These are phyloP conservation scores for Drosophila falleni DNA, from an alignment of 2,888 invertebrate genomes.

Conservation along the genomic window DNA sequence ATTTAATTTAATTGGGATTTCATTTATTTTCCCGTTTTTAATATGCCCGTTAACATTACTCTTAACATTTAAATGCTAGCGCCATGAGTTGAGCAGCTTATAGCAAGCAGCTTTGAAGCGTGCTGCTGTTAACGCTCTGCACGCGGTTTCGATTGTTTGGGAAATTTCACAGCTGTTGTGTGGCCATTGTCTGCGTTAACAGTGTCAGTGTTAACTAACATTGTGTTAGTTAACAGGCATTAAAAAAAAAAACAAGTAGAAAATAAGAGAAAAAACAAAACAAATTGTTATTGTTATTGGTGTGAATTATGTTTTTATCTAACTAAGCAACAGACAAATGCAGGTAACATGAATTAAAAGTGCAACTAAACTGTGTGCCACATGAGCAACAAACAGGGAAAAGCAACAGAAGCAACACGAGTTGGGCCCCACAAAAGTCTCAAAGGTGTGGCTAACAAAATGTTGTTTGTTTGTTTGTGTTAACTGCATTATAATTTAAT, in stretches of 20 bases:
- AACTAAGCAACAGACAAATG: conserved; percentile 4
- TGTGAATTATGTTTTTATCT: conserved; percentile 25
- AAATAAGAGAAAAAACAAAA: conserved; percentile 41
- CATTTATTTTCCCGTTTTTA: conserved; percentile 1
- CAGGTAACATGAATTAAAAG: conserved; percentile 53
- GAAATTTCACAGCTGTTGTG: conserved; percentile 58
- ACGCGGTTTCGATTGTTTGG: conserved; percentile 53
- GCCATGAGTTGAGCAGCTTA: conserved; percentile 4
- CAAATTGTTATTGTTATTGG: conserved; percentile 49
- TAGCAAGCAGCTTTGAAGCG: conserved; percentile 45
- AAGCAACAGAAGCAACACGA: conserved; percentile 22
- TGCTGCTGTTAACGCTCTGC: conserved; percentile 29
- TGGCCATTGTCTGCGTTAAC: conserved; percentile 33
- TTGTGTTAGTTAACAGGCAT: conserved; percentile 52
- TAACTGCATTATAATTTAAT: background rate
- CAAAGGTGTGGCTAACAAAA: conserved; percentile 54
- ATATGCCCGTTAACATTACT: background rate
- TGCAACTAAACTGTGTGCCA: conserved; percentile 26
- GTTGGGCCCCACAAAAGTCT: conserved; percentile 15
- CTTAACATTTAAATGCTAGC: conserved; percentile 35
- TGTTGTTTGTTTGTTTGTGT: conserved; percentile 3
- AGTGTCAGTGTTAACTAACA: conserved; percentile 16
- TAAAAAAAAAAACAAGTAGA: conserved; percentile 42
- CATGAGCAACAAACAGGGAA: conserved; percentile 19
- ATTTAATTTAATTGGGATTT: background rate